phyloP scores from a whole-genome alignment of 2,113 vertebrate species.

The Mus pahari region DNA sequence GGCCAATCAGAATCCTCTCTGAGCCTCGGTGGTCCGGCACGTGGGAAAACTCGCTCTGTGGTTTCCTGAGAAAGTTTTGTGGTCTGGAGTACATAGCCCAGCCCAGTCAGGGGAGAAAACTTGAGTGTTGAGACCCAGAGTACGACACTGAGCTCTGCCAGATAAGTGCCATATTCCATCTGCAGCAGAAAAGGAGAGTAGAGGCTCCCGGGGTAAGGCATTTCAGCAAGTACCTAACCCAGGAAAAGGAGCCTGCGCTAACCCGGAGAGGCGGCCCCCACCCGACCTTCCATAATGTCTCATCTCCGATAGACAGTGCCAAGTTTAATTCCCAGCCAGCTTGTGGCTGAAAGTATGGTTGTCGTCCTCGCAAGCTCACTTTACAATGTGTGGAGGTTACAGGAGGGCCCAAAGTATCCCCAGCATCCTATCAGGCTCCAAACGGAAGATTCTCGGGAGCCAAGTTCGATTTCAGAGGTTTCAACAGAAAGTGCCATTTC shows the following conservation, averaged over 20 bases:
- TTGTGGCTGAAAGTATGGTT: neutral
- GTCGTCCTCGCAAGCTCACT: neutral
- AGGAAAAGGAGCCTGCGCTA: accelerated
- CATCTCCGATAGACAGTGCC: accelerated
- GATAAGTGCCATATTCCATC: too few species aligned
- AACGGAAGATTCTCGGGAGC: too few species aligned
- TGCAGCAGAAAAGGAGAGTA: too few species aligned
- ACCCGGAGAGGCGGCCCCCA: accelerated
- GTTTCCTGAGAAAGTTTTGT: neutral
- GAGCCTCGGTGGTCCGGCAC: neutral
- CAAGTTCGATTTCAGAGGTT: neutral
- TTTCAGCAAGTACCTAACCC: neutral
- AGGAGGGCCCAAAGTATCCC: neutral
- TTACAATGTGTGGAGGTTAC: neutral
- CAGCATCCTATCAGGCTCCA: neutral
- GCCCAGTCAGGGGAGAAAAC: neutral
- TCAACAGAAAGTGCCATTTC: neutral
- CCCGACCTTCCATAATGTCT: neutral
- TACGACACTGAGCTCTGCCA: accelerated
- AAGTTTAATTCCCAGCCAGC: neutral
- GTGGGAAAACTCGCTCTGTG: neutral
- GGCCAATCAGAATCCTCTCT: neutral
- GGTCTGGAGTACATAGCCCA: neutral
- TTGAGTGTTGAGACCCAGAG: neutral
- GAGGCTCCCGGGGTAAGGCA: accelerated